Evolutionary conservation across 2,888 invertebrate genomes (phyloP).

Genomic region (Antheraea assamensis): DNA sequence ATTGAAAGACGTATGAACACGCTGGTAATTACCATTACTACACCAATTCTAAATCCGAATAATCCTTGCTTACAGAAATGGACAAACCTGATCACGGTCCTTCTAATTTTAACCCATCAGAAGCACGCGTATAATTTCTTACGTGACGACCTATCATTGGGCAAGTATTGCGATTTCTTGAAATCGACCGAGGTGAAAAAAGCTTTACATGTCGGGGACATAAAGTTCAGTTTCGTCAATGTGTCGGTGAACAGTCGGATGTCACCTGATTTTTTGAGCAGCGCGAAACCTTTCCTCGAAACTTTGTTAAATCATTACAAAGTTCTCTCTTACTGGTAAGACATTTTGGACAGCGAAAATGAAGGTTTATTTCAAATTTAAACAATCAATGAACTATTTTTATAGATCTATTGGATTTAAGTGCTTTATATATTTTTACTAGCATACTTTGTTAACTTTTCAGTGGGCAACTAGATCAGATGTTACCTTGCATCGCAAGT

Average conservation of each 20-base stretch:
- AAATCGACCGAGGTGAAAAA: conserved; percentile 50
- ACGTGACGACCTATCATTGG: conserved; percentile 51
- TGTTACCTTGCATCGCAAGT: conserved; percentile 63
- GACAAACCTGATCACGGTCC: conserved; percentile 47
- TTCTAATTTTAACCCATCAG: conserved; percentile 57
- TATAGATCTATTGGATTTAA: too few relatives aligned
- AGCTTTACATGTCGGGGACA: conserved; percentile 68
- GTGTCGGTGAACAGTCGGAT: conserved; percentile 56
- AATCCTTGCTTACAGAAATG: conserved; percentile 57
- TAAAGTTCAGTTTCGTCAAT: conserved; percentile 56
- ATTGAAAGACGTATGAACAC: too few relatives aligned
- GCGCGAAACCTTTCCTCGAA: conserved; percentile 56
- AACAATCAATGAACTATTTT: too few relatives aligned
- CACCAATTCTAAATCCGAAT: not conserved
- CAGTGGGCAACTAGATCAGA: conserved; percentile 73
- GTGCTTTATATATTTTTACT: too few relatives aligned
- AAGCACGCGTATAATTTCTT: conserved; percentile 71
- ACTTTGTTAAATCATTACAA: conserved; percentile 61
- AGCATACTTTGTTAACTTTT: conserved; percentile 27
- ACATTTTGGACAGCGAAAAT: not conserved
- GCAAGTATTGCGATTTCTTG: conserved; percentile 47
- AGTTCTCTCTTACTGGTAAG: conserved; percentile 63
- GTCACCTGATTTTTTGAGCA: conserved; percentile 64
- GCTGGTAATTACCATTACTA: not conserved
- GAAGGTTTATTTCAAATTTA: too few relatives aligned